A percentile compares a stretch with the other conserved stretches of the same genome.
These are phyloP conservation scores for Zootermopsis nevadensis DNA, from an alignment of 2,888 invertebrate genomes.

Conservation along the genomic window DNA sequence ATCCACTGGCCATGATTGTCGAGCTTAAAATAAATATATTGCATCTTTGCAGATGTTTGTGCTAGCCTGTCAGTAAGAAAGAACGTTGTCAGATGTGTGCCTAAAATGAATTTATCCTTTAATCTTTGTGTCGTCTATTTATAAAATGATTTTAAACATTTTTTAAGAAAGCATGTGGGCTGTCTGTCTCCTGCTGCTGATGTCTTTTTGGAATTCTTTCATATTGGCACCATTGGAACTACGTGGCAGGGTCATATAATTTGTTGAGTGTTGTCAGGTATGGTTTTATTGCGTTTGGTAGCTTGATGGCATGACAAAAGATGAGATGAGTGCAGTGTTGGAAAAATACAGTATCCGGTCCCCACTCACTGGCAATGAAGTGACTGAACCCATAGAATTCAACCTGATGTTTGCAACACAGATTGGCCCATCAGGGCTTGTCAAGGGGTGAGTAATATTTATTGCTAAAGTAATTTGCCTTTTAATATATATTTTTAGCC, in stretches of 20 bases:
- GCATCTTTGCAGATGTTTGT: no score
- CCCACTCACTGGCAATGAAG: constrained; percentile 93
- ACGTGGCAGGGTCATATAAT: background rate
- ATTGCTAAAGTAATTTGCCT: no score
- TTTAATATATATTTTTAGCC: no score
- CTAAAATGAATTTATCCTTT: no score
- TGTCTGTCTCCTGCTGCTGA: no score
- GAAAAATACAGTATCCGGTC: constrained; percentile 92
- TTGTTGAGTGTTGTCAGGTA: background rate
- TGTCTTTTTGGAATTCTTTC: background rate
- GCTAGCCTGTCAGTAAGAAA: no score
- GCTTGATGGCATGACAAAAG: constrained; percentile 91
- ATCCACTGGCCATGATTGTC: no score
- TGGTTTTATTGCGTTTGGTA: constrained; percentile 55
- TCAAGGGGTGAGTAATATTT: constrained; percentile 76
- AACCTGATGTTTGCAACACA: constrained; percentile 99
- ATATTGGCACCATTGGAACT: background rate
- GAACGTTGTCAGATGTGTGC: no score
- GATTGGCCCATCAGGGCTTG: constrained; percentile 95
- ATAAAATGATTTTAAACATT: no score
- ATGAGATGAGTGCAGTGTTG: constrained; percentile 89
- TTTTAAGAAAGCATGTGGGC: no score
- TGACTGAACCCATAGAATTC: constrained; percentile 96
- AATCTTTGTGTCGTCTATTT: no score
- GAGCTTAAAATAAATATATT: no score